phyloP scores from a whole-genome alignment of 2,113 vertebrate genomes.

The Crotophaga sulcirostris region DNA sequence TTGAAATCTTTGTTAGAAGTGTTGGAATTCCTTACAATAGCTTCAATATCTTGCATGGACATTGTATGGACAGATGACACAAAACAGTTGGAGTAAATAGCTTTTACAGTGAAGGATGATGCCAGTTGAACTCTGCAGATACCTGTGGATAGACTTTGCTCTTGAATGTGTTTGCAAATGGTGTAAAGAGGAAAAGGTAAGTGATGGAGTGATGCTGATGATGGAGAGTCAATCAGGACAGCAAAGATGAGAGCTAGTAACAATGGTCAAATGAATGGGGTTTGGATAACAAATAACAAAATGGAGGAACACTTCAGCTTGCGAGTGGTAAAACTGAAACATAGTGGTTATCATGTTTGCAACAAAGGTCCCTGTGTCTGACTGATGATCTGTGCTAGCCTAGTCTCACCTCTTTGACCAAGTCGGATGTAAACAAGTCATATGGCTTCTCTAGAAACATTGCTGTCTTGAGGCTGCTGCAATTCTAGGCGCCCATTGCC shows the following conservation, averaged over 20 bases:
- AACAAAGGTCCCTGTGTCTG: background rate
- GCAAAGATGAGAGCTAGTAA: background rate
- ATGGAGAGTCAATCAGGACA: background rate
- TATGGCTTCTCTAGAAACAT: too few relatives aligned
- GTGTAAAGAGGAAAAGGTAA: background rate
- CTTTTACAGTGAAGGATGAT: background rate
- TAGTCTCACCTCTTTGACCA: too few relatives aligned
- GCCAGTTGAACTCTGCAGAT: background rate
- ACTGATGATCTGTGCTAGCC: background rate
- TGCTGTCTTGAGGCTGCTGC: too few relatives aligned
- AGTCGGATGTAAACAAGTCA: too few relatives aligned
- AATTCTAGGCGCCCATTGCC: too few relatives aligned
- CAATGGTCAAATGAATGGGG: background rate
- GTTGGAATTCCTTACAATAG: background rate
- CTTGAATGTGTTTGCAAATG: background rate
- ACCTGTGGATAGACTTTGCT: background rate
- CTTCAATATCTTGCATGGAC: background rate
- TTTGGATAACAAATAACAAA: background rate
- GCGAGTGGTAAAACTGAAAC: background rate
- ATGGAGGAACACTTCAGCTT: background rate
- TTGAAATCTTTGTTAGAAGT: background rate
- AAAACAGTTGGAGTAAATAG: background rate
- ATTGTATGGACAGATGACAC: background rate
- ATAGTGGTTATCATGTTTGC: rapidly evolving
- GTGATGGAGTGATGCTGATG: background rate